Percentiles rank a stretch among this genome's conserved stretches.
These are phyloP conservation scores for Morphnarchus princeps DNA, from an alignment of 2,113 vertebrate species.

Conservation along the genomic window DNA sequence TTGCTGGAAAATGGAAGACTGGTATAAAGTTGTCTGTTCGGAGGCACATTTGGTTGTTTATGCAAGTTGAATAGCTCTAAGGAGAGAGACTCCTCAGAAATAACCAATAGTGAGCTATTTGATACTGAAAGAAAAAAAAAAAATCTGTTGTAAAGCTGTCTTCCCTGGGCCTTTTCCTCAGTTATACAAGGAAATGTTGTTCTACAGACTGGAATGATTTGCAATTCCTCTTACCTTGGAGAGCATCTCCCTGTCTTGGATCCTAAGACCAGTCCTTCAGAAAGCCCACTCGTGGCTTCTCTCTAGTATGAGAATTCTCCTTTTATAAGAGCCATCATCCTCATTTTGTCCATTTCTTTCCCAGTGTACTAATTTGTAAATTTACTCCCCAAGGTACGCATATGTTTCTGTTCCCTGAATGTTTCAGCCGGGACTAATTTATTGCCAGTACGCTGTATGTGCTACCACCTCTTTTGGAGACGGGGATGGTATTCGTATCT, in stretches of 20 bases:
- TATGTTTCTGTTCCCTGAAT: background rate
- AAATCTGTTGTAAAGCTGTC: background rate
- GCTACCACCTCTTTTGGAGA: background rate
- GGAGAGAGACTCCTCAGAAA: background rate
- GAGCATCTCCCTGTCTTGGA: background rate
- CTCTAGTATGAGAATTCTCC: background rate
- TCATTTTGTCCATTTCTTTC: background rate
- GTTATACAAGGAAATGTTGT: background rate
- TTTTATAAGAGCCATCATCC: background rate
- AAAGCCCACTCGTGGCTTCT: background rate
- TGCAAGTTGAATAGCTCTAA: background rate
- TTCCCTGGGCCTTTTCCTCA: background rate
- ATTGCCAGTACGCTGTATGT: accelerated
- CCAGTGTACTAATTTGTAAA: background rate
- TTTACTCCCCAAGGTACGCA: accelerated
- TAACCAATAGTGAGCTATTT: background rate
- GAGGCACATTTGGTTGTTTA: background rate
- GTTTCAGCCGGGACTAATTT: background rate
- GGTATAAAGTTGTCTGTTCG: background rate
- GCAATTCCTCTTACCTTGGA: background rate
- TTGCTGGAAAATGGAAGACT: background rate
- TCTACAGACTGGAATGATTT: background rate
- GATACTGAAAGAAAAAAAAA: background rate
- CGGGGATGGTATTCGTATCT: background rate
- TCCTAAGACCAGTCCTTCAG: background rate